phyloP scores from a whole-genome alignment of 1,140 invertebrate genomes.

The Zaprionus inermis region DNA sequence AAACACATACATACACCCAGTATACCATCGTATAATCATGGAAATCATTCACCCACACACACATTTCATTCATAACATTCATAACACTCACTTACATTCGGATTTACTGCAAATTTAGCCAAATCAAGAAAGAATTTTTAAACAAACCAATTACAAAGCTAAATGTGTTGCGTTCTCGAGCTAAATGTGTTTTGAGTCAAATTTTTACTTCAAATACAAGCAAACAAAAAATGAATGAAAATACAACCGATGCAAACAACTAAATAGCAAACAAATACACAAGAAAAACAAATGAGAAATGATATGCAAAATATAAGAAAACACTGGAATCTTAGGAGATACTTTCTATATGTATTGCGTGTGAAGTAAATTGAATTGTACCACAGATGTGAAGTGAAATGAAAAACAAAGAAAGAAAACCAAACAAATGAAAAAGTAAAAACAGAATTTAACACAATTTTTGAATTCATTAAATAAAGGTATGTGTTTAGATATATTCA shows the following conservation, averaged over 20 bases:
- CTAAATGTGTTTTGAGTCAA: slow-evolving; percentile 80
- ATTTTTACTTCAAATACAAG: slow-evolving; percentile 72
- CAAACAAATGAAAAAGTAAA: slow-evolving; percentile 59
- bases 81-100: slow-evolving; percentile 25
- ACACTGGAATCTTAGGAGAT: slow-evolving; percentile 48
- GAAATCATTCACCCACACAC: slow-evolving; percentile 10
- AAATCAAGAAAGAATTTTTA: slow-evolving; percentile 54
- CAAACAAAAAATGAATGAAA: slow-evolving; percentile 39
- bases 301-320: slow-evolving; percentile 5
- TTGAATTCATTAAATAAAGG: slow-evolving; percentile 83
- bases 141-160: slow-evolving; percentile 56
- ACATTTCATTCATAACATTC: slow-evolving; percentile 1
- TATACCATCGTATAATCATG: slow-evolving; percentile 50
- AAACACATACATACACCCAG: slow-evolving; percentile 11
- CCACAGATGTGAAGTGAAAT: slow-evolving; percentile 47
- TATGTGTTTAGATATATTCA: slow-evolving; percentile 83
- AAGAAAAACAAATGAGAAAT: slow-evolving; percentile 36
- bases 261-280: slow-evolving; percentile 37
- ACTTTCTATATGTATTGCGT: slow-evolving; percentile 56
- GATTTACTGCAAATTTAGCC: slow-evolving; percentile 46
- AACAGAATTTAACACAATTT: slow-evolving; percentile 82
- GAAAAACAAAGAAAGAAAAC: slow-evolving; percentile 33
- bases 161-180: slow-evolving; percentile 77
- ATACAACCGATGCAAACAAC: slow-evolving; percentile 35
- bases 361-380: slow-evolving; percentile 67